These are phyloP conservation scores for Chrysomela aeneicollis DNA, from an alignment of 2,888 invertebrate species.

Conservation along the genomic window DNA sequence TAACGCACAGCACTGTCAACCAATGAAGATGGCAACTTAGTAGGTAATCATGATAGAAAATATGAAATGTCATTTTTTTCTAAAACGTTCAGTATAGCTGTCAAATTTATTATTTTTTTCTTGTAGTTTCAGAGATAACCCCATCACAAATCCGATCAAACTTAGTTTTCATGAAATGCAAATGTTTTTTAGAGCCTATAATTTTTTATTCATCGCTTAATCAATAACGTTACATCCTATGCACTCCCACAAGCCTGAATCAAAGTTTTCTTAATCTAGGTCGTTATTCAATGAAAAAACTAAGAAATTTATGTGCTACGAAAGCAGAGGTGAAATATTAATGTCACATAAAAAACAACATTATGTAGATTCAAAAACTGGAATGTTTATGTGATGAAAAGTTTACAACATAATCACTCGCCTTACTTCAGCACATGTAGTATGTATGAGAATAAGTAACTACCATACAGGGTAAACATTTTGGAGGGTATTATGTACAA, in stretches of 20 bases:
- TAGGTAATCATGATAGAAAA: too few species aligned
- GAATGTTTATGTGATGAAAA: neutral
- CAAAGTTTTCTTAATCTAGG: slow-evolving; percentile 1
- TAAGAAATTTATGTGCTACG: slow-evolving; percentile 6
- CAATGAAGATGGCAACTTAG: too few species aligned
- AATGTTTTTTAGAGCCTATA: neutral
- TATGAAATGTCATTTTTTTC: too few species aligned
- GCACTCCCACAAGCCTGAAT: slow-evolving; percentile 12
- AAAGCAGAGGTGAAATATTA: slow-evolving; percentile 6
- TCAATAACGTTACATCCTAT: too few species aligned
- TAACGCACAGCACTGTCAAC: too few species aligned
- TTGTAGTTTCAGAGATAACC: too few species aligned
- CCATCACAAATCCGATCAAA: too few species aligned
- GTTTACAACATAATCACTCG: neutral
- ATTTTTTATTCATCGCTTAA: neutral
- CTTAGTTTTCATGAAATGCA: neutral
- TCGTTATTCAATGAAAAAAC: neutral
- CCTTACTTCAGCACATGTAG: neutral
- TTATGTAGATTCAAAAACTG: neutral
- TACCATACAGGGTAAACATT: too few species aligned
- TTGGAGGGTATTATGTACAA: too few species aligned
- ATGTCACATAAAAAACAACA: slow-evolving; percentile 9
- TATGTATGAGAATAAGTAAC: neutral
- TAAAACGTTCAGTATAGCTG: too few species aligned
- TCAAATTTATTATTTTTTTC: too few species aligned